Conservation (phyloP, 2,113 vertebrate species). For the Pampusana beccarii region DNA sequence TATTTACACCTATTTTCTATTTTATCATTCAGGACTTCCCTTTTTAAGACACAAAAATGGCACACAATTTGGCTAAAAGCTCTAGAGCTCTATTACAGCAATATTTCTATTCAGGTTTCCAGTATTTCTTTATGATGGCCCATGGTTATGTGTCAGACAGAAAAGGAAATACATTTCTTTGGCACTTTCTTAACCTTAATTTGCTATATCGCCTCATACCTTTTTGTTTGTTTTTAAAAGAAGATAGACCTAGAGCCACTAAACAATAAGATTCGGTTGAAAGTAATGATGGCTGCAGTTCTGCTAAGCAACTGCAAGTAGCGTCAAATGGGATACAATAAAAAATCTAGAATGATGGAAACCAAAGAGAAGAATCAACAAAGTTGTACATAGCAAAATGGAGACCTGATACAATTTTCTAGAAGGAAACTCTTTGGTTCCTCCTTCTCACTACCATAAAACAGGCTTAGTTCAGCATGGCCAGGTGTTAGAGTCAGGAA, state of each 20-base stretch:
- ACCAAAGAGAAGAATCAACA: neutral
- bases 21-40: neutral
- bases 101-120: neutral
- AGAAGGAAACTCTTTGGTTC: neutral
- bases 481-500: neutral
- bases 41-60: neutral
- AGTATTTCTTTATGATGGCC: neutral
- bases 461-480: neutral
- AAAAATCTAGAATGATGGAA: neutral
- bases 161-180: neutral
- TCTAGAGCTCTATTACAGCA: neutral
- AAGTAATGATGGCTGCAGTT: neutral
- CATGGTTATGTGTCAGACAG: neutral
- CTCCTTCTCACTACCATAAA: neutral
- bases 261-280: neutral
- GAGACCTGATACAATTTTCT: neutral
- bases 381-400: neutral
- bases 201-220: neutral
- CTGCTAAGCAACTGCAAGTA: neutral
- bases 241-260: neutral
- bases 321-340: neutral
- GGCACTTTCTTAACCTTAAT: neutral
- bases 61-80: neutral
- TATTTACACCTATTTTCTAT: neutral
- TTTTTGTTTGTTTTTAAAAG: neutral